Conservation (phyloP, 1,140 invertebrate genomes). For the Marisa cornuarietis region DNA sequence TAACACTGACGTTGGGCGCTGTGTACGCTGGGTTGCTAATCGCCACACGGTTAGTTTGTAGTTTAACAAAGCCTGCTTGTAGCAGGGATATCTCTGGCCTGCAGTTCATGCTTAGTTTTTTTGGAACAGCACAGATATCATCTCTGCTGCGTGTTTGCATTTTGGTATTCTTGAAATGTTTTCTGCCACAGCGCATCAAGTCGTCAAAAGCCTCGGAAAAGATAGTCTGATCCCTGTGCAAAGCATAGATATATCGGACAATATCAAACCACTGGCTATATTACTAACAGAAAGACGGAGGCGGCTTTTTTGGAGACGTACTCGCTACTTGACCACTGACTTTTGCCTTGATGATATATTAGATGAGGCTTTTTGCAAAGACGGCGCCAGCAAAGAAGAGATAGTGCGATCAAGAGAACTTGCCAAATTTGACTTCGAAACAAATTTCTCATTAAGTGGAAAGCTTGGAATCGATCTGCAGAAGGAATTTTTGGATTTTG, state of each 20-base stretch:
- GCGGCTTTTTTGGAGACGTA: slow-evolving; percentile 13
- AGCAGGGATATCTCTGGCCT: no score
- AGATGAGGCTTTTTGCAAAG: background rate
- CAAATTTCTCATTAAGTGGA: slow-evolving; percentile 15
- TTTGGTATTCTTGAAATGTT: background rate
- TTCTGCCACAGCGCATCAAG: slow-evolving; percentile 17
- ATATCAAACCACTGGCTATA: slow-evolving; percentile 13
- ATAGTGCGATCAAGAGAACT: slow-evolving; percentile 3
- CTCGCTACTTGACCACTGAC: slow-evolving; percentile 14
- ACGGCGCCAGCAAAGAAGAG: background rate
- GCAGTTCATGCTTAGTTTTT: no score
- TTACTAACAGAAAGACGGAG: slow-evolving; percentile 18
- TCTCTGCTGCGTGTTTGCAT: no score
- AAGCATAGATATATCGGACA: slow-evolving; percentile 14
- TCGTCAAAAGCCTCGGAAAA: slow-evolving; percentile 20
- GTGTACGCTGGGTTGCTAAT: no score
- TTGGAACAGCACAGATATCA: no score
- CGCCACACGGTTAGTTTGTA: no score
- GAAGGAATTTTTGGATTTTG: slow-evolving; percentile 18
- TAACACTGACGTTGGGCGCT: no score
- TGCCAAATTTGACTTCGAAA: slow-evolving; percentile 16
- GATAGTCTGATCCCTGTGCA: slow-evolving; percentile 15
- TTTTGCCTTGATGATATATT: slow-evolving; percentile 12
- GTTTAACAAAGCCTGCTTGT: no score
- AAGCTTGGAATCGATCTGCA: slow-evolving; percentile 15